A percentile compares a stretch with the other conserved stretches of the same genome.
phyloP scores from a whole-genome alignment of 2,797 vertebrate genomes.

The Lepidocolaptes lacrymiger region DNA sequence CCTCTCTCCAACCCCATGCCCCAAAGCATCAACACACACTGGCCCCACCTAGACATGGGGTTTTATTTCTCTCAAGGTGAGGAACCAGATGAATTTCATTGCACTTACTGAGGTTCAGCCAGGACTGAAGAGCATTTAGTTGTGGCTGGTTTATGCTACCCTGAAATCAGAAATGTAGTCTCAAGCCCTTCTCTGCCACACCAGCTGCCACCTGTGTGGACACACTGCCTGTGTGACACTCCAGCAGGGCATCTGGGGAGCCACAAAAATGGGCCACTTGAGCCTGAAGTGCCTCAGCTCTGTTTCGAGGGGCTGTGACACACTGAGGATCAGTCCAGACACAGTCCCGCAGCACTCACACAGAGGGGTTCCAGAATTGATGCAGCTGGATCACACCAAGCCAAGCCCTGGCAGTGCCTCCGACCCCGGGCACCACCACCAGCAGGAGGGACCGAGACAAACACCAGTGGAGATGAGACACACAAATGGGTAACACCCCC shows the following conservation, averaged over 20 bases:
- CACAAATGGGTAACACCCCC: neutral
- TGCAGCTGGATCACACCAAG: fast-evolving
- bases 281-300: neutral
- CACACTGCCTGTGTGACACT: fast-evolving
- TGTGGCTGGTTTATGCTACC: neutral
- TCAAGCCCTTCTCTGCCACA: neutral
- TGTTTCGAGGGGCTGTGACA: fast-evolving
- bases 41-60: fast-evolving
- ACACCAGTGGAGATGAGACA: neutral
- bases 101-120: neutral
- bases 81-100: neutral
- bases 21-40: neutral
- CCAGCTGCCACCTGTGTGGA: neutral
- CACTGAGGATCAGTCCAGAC: fast-evolving
- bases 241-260: neutral
- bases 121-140: neutral
- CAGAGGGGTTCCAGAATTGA: neutral
- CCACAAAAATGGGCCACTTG: neutral
- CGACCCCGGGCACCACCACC: fast-evolving
- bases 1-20: too few relatives aligned
- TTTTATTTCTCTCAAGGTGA: neutral
- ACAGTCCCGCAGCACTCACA: neutral
- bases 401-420: neutral
- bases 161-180: neutral
- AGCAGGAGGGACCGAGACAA: neutral